Conservation (phyloP, 1,140 invertebrate genomes). For the Polypedilum vanderplanki region DNA sequence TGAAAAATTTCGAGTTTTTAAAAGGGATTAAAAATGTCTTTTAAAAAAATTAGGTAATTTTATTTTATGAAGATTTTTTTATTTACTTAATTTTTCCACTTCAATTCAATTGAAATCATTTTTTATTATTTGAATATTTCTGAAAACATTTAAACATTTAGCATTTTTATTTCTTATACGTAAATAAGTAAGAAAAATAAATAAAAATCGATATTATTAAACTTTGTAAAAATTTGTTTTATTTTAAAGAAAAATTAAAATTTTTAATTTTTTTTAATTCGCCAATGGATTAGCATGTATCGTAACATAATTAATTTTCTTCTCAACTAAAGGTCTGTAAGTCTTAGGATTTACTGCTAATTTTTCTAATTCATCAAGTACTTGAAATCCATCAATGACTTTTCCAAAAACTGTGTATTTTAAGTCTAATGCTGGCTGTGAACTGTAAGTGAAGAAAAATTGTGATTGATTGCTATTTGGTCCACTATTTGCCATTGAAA, state of each 20-base stretch:
- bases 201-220: background rate
- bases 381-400: conserved; percentile 95
- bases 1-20: background rate
- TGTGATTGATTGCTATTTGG: conserved; percentile 98
- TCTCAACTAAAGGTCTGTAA: conserved; percentile 76
- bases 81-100: too few species aligned
- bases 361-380: conserved; percentile 93
- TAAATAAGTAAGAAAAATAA: background rate
- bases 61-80: too few species aligned
- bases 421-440: conserved; percentile 91
- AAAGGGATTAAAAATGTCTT: background rate
- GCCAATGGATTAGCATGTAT: conserved; percentile 97
- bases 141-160: background rate
- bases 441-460: conserved; percentile 92
- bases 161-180: background rate
- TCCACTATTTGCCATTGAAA: conserved; percentile 84
- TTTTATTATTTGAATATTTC: too few species aligned
- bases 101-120: too few species aligned
- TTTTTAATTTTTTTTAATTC: conserved; percentile 35
- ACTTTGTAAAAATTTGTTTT: background rate
- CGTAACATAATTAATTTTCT: conserved; percentile 77
- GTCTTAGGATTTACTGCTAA: conserved; percentile 90
- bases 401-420: conserved; percentile 97
- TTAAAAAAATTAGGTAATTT: background rate
- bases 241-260: background rate